These are phyloP conservation scores for Ferrisia virgata DNA, from an alignment of 2,888 invertebrate genomes.

Conservation along the genomic window DNA sequence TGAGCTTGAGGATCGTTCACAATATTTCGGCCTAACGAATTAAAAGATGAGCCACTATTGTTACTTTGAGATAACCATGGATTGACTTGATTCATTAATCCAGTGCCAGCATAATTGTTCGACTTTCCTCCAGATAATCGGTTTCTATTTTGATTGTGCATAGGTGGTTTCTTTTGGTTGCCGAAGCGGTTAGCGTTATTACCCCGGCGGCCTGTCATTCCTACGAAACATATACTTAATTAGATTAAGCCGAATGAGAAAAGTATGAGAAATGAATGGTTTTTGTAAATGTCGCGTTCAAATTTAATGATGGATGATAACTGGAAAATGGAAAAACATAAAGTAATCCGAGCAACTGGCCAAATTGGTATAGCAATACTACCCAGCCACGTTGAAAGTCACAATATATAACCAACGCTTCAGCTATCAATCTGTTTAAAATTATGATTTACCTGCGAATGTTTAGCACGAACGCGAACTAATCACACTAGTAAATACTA, in stretches of 20 bases:
- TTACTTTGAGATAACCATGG: slow-evolving; percentile 38
- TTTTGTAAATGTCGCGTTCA: no score
- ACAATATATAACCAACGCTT: neutral
- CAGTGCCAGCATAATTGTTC: neutral
- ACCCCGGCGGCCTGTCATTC: neutral
- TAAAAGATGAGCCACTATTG: neutral
- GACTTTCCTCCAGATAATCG: neutral
- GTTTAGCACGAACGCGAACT: neutral
- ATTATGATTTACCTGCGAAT: neutral
- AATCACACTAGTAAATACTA: neutral
- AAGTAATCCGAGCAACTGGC: no score
- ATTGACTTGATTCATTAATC: slow-evolving; percentile 27
- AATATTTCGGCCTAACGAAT: neutral
- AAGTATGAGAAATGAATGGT: neutral
- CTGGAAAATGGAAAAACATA: no score
- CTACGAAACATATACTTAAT: neutral
- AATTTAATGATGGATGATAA: neutral
- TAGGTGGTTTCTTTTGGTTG: neutral
- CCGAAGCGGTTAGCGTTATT: neutral
- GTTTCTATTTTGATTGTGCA: slow-evolving; percentile 1
- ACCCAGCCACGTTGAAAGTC: neutral
- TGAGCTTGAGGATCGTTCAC: slow-evolving; percentile 39
- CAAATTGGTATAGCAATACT: no score
- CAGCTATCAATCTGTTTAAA: neutral
- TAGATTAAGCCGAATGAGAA: neutral